Conservation (phyloP, 2,113 vertebrate genomes). For the Thryonomys swinderianus region DNA sequence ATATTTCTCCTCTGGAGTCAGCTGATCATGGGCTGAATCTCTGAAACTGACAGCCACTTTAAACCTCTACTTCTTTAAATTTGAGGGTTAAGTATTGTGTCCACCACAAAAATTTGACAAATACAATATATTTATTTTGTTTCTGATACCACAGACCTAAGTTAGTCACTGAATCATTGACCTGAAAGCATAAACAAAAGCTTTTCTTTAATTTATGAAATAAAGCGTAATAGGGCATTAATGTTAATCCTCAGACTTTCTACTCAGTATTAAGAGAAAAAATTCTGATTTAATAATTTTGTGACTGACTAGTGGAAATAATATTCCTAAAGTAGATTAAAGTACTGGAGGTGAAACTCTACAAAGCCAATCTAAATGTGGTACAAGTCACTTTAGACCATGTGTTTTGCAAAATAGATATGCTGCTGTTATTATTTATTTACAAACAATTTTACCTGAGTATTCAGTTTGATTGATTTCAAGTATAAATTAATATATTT, state of each 20-base stretch:
- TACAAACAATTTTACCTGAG: background rate
- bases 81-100: background rate
- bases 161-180: background rate
- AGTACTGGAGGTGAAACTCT: background rate
- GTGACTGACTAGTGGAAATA: background rate
- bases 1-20: background rate
- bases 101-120: background rate
- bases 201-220: background rate
- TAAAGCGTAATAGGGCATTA: background rate
- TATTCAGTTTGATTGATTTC: background rate
- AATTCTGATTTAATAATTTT: background rate
- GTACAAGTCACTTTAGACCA: background rate
- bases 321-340: background rate
- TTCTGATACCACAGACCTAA: background rate
- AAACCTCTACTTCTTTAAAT: background rate
- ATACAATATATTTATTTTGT: background rate
- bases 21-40: background rate
- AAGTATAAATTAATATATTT: background rate
- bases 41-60: background rate
- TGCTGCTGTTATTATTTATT: background rate
- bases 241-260: background rate
- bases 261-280: background rate
- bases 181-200: background rate
- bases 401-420: background rate
- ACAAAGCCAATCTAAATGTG: background rate